Evolutionary conservation across 2,113 vertebrate species (phyloP).

Genomic region (Otus sunia): DNA sequence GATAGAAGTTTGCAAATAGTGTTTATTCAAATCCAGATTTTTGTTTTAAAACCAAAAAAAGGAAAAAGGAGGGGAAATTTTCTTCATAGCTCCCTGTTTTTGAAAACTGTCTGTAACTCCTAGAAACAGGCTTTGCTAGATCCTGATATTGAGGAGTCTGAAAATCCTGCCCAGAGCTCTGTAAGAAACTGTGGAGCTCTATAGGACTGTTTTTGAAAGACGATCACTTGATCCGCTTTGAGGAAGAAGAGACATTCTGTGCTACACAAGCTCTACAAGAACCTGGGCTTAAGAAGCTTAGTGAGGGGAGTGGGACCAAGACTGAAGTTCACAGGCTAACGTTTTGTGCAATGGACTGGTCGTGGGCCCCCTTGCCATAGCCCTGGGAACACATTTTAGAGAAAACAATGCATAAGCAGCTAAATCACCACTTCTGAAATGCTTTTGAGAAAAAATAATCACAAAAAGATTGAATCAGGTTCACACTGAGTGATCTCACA

Average conservation of each 20-base stretch:
- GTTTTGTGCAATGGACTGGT: background rate
- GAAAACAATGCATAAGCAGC: background rate
- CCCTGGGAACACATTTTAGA: background rate
- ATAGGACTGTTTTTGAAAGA: background rate
- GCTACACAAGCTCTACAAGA: background rate
- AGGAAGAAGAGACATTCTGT: background rate
- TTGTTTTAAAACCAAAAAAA: background rate
- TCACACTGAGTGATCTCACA: background rate
- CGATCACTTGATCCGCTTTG: background rate
- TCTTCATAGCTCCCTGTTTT: background rate
- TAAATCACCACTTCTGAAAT: background rate
- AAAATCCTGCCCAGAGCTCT: background rate
- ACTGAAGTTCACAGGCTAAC: background rate
- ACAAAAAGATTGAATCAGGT: background rate
- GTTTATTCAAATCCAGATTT: background rate
- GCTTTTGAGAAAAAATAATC: background rate
- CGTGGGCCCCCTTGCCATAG: background rate
- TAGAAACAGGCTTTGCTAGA: background rate
- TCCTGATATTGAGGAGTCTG: background rate
- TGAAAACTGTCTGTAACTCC: background rate
- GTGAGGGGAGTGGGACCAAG: background rate
- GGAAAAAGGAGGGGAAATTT: background rate
- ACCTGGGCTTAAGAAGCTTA: background rate
- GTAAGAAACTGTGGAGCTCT: background rate
- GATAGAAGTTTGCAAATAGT: background rate